These are phyloP conservation scores for Idaea dimidiata DNA, from an alignment of 2,888 invertebrate genomes.

Conservation along the genomic window DNA sequence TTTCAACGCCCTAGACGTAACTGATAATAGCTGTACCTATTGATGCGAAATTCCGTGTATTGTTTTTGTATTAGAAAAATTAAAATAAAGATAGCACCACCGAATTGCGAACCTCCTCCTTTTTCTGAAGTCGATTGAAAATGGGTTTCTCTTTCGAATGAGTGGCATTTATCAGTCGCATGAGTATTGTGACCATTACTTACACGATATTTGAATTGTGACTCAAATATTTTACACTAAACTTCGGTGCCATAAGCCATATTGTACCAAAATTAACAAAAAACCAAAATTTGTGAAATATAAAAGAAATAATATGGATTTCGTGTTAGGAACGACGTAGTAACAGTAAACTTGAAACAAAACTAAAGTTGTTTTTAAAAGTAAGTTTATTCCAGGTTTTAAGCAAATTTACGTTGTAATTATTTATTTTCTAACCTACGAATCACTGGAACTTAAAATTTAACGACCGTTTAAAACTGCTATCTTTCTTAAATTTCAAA, in stretches of 20 bases:
- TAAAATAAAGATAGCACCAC: too few relatives aligned
- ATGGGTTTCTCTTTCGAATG: background rate
- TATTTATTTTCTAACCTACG: conserved; percentile 1
- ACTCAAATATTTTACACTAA: background rate
- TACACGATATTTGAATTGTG: background rate
- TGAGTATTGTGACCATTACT: background rate
- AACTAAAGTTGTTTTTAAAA: background rate
- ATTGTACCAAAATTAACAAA: too few relatives aligned
- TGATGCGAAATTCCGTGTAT: background rate
- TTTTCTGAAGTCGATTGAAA: background rate
- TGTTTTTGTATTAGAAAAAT: background rate
- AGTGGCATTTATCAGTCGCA: background rate
- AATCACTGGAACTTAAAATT: background rate
- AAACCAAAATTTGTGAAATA: background rate
- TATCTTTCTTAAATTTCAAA: background rate
- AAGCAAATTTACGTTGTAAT: background rate
- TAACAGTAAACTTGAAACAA: too few relatives aligned
- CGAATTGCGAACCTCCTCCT: too few relatives aligned
- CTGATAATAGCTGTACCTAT: conserved; percentile 16
- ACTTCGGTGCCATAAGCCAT: too few relatives aligned
- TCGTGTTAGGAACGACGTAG: too few relatives aligned
- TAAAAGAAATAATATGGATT: background rate
- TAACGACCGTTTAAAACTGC: background rate
- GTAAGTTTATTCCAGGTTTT: background rate
- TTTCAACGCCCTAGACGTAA: conserved; percentile 35